phyloP scores from a whole-genome alignment of 2,113 vertebrate genomes.

The Neodontobutis hainanensis region DNA sequence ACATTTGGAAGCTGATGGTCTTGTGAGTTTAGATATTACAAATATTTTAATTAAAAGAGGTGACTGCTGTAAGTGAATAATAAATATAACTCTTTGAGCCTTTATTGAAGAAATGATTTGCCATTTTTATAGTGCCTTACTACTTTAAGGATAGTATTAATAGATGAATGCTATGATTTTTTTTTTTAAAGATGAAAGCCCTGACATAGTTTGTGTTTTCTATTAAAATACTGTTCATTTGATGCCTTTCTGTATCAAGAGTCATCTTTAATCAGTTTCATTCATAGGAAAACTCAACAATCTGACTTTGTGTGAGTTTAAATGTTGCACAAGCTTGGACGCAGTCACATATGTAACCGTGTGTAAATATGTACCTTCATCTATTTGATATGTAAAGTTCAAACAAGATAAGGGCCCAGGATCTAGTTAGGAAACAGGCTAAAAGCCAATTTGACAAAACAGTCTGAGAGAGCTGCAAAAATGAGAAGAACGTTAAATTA shows the following conservation, averaged over 20 bases:
- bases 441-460: background rate
- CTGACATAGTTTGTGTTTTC: background rate
- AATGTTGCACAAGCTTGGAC: background rate
- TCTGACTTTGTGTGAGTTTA: background rate
- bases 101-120: too few relatives aligned
- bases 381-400: background rate
- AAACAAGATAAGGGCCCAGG: conserved; percentile 1
- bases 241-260: background rate
- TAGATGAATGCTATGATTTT: background rate
- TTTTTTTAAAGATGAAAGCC: background rate
- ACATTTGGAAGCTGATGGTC: background rate
- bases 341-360: background rate
- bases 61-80: too few relatives aligned
- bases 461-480: background rate
- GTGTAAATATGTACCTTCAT: conserved; percentile 13
- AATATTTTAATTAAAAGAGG: too few relatives aligned
- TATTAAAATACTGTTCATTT: background rate
- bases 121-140: background rate
- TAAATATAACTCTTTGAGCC: too few relatives aligned
- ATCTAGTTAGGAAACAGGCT: background rate
- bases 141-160: background rate
- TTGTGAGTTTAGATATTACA: background rate
- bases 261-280: background rate
- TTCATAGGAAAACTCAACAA: background rate
- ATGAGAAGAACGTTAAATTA: background rate